Evolutionary conservation across 2,113 vertebrate species (phyloP).

Genomic region (Chloroceryle aenea): DNA sequence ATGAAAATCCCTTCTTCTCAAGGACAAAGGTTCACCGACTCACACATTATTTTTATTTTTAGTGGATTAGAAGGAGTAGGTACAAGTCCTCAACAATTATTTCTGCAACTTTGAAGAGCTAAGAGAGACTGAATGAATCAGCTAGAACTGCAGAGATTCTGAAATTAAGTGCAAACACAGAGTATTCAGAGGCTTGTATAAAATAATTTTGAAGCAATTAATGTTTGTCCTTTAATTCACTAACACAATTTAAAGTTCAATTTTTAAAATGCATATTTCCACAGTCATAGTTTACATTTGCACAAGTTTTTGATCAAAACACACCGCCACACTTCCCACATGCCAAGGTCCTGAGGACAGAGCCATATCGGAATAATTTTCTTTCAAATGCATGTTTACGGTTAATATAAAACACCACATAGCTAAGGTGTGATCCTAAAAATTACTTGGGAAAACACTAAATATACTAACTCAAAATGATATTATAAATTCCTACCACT

Average conservation of each 20-base stretch:
- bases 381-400: background rate
- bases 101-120: background rate
- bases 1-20: background rate
- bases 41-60: background rate
- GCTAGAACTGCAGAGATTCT: background rate
- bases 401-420: background rate
- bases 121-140: background rate
- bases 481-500: background rate
- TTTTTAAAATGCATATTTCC: background rate
- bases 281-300: background rate
- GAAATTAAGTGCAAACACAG: background rate
- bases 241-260: background rate
- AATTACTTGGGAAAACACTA: background rate
- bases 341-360: background rate
- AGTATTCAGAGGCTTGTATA: background rate
- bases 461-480: background rate
- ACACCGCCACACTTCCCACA: background rate
- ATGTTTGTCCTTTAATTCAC: background rate
- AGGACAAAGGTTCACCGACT: background rate
- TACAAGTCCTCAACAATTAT: background rate
- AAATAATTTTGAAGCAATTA: background rate
- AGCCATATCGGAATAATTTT: background rate
- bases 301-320: background rate
- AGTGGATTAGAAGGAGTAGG: background rate
- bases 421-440: background rate